A percentile compares a stretch with the other conserved stretches of the same genome.
Conservation (phyloP, 2,797 vertebrate genomes). For the Geotrypetes seraphini region DNA sequence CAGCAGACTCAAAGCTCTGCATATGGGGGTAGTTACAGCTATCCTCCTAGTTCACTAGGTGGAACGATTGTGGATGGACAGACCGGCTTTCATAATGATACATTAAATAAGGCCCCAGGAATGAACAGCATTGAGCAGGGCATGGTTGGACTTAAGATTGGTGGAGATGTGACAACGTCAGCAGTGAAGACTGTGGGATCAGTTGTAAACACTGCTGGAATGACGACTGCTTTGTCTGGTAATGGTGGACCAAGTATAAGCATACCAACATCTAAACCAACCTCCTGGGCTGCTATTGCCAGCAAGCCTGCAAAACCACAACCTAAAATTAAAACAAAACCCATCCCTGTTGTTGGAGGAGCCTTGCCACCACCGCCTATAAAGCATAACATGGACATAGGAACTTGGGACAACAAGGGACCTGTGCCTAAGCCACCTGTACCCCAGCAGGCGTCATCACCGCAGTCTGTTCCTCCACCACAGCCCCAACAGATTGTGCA, state of each 20-base stretch:
- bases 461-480: conserved; percentile 62
- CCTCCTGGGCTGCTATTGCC: conserved; percentile 91
- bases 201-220: conserved; percentile 71
- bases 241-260: conserved; percentile 70
- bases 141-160: conserved; percentile 88
- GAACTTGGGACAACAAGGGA: conserved; percentile 92
- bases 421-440: conserved; percentile 73
- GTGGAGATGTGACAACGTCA: conserved; percentile 71
- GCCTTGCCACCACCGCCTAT: conserved; percentile 82
- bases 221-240: conserved; percentile 64
- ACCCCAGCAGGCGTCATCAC: conserved; percentile 57
- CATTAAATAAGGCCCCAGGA: conserved; percentile 85
- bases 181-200: conserved; percentile 83
- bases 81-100: conserved; percentile 85
- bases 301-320: conserved; percentile 89
- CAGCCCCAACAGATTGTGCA: conserved; percentile 61
- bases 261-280: conserved; percentile 80
- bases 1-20: conserved; percentile 89
- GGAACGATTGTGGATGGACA: conserved; percentile 88
- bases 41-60: conserved; percentile 84
- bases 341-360: conserved; percentile 66
- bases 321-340: conserved; percentile 81
- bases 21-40: conserved; percentile 88
- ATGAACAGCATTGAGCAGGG: conserved; percentile 94
- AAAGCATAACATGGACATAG: conserved; percentile 96